A percentile compares a stretch with the other conserved stretches of the same genome.
Conservation (phyloP, 2,113 vertebrate genomes). For the Microtus oregoni region DNA sequence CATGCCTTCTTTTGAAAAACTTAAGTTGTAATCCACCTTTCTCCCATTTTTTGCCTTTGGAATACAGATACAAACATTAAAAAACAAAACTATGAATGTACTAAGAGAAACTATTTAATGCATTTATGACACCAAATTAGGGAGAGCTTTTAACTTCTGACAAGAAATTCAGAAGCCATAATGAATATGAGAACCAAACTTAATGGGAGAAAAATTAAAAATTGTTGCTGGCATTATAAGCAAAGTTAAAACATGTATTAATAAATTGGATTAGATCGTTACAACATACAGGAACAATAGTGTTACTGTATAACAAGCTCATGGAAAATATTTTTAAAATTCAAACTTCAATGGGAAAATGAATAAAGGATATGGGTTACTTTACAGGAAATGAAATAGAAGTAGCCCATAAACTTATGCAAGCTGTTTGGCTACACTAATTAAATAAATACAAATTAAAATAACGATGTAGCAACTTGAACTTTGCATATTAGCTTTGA, state of each 20-base stretch:
- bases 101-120: slow-evolving; percentile 31
- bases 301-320: background rate
- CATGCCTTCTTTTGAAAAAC: slow-evolving; percentile 17
- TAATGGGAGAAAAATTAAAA: slow-evolving; percentile 40
- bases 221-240: background rate
- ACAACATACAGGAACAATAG: background rate
- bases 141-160: slow-evolving; percentile 41
- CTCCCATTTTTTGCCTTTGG: slow-evolving; percentile 20
- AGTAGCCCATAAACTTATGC: slow-evolving; percentile 28
- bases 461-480: slow-evolving; percentile 28
- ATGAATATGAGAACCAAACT: slow-evolving; percentile 42
- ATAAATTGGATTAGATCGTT: slow-evolving; percentile 47
- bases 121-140: slow-evolving; percentile 24
- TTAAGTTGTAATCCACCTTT: slow-evolving; percentile 13
- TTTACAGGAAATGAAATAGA: slow-evolving; percentile 42
- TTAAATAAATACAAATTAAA: slow-evolving; percentile 63
- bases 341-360: slow-evolving; percentile 49
- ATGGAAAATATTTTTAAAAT: slow-evolving; percentile 36
- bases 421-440: slow-evolving; percentile 14
- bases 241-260: slow-evolving; percentile 50
- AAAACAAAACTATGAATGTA: background rate
- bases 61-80: slow-evolving; percentile 14
- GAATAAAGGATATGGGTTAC: slow-evolving; percentile 15
- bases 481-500: slow-evolving; percentile 16
- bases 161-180: slow-evolving; percentile 36